A percentile compares a stretch with the other conserved stretches of the same genome.
These are phyloP conservation scores for Drosophila stalkeri DNA, from an alignment of 2,888 invertebrate species.

Conservation along the genomic window DNA sequence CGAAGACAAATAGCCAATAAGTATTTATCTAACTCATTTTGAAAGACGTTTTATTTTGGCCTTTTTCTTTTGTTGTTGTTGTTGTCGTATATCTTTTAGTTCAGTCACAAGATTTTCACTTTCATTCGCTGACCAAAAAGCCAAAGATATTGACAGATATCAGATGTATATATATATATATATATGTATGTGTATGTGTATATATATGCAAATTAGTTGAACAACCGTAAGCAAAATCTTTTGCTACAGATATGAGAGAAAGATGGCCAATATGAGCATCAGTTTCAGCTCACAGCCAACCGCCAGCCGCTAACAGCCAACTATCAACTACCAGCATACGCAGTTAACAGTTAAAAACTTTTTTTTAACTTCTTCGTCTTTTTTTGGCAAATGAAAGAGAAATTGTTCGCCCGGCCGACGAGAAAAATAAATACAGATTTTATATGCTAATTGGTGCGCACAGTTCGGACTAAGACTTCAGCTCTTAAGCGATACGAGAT, in stretches of 20 bases:
- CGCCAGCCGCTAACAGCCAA: not conserved
- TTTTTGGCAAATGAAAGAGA: constrained; percentile 78
- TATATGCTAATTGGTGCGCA: constrained; percentile 72
- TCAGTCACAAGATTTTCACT: constrained; percentile 68
- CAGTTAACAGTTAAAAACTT: constrained; percentile 34
- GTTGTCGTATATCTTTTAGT: constrained; percentile 53
- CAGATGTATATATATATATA: not conserved
- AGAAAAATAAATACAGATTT: constrained; percentile 32
- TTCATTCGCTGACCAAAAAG: constrained; percentile 60
- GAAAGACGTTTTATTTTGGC: constrained; percentile 55
- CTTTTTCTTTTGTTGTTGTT: not conserved
- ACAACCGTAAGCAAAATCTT: constrained; percentile 74
- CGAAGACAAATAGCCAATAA: constrained; percentile 39
- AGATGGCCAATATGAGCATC: constrained; percentile 39
- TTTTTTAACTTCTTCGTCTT: constrained; percentile 8
- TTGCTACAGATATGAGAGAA: constrained; percentile 64
- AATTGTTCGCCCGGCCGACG: constrained; percentile 63
- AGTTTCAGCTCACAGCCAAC: constrained; percentile 20
- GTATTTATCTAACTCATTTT: constrained; percentile 66
- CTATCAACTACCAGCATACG: constrained; percentile 16
- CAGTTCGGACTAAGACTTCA: constrained; percentile 2
- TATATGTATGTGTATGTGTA: not conserved
- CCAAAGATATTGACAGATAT: constrained; percentile 38
- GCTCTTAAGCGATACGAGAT: constrained; percentile 15
- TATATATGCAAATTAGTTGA: constrained; percentile 74